A percentile compares a stretch with the other conserved stretches of the same genome.
Conservation (phyloP, 1,140 invertebrate genomes). For the Harlomillsia oculata region DNA sequence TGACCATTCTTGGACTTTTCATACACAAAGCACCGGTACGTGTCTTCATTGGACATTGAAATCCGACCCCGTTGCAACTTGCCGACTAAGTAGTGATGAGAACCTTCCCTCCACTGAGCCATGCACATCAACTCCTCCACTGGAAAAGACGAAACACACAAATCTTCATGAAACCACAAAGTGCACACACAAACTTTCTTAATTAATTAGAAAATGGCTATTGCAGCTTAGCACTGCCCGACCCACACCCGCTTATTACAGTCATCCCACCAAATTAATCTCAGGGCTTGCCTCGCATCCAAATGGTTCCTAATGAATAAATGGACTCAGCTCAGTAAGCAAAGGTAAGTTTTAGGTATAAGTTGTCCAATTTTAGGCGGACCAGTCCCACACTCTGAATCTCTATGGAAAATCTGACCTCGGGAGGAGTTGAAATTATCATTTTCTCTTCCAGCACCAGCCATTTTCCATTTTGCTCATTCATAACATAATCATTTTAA, state of each 20-base stretch:
- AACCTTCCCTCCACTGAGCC: conserved; percentile 76
- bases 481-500: too few species aligned
- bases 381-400: too few species aligned
- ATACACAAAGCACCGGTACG: conserved; percentile 60
- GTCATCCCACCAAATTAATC: conserved; percentile 6
- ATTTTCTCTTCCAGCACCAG: too few species aligned
- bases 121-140: conserved; percentile 72
- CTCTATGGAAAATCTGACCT: too few species aligned
- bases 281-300: not conserved
- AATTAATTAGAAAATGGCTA: conserved; percentile 12
- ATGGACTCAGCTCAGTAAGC: too few species aligned
- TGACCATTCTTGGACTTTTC: conserved; percentile 37
- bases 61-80: conserved; percentile 45
- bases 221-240: not conserved
- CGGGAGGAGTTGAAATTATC: too few species aligned
- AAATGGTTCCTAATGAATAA: conserved; percentile 16
- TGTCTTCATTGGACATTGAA: conserved; percentile 49
- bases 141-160: conserved; percentile 42
- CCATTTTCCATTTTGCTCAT: too few species aligned
- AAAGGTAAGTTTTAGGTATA: too few species aligned
- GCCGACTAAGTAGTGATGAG: conserved; percentile 66
- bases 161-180: not conserved
- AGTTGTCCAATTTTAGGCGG: too few species aligned
- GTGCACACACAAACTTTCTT: not conserved
- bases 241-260: not conserved